Evolutionary conservation across 2,797 vertebrate species (phyloP).

Genomic region (Ara ararauna): DNA sequence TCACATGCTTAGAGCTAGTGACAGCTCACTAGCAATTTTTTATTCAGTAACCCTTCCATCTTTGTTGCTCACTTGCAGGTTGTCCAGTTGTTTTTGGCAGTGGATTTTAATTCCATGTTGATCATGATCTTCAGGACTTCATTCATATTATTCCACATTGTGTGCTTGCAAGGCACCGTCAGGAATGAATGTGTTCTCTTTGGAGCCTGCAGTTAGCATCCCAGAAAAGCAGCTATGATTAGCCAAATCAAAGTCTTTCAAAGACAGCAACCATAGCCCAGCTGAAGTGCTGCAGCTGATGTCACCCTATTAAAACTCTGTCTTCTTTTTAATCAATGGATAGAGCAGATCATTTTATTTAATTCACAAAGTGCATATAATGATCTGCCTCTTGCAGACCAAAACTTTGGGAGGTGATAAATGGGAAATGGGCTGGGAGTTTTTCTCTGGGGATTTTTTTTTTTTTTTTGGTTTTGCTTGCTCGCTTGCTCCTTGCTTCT

Average conservation of each 20-base stretch:
- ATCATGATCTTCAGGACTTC: constrained; percentile 48
- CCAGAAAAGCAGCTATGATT: constrained; percentile 52
- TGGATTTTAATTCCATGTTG: constrained; percentile 39
- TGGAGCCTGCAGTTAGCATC: constrained; percentile 51
- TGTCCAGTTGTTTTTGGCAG: background rate
- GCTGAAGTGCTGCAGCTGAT: constrained; percentile 57
- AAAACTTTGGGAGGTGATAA: background rate
- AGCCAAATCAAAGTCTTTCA: constrained; percentile 68
- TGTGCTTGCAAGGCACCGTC: constrained; percentile 2
- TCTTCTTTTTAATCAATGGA: constrained; percentile 50
- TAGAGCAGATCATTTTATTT: constrained; percentile 47
- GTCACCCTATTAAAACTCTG: constrained; percentile 51
- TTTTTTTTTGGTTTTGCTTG: background rate
- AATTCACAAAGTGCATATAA: background rate
- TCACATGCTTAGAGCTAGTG: background rate
- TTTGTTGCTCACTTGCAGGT: background rate
- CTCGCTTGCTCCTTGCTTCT: background rate
- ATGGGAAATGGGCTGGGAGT: background rate
- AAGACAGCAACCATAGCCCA: background rate
- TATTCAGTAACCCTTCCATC: background rate
- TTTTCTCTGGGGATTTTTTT: background rate
- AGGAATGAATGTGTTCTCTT: constrained; percentile 60
- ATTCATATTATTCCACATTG: constrained; percentile 42
- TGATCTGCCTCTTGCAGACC: background rate
- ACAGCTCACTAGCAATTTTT: background rate